A percentile compares a stretch with the other conserved stretches of the same genome.
phyloP scores from a whole-genome alignment of 1,140 invertebrate species.

The Pseudomyrmex dendroicus region DNA sequence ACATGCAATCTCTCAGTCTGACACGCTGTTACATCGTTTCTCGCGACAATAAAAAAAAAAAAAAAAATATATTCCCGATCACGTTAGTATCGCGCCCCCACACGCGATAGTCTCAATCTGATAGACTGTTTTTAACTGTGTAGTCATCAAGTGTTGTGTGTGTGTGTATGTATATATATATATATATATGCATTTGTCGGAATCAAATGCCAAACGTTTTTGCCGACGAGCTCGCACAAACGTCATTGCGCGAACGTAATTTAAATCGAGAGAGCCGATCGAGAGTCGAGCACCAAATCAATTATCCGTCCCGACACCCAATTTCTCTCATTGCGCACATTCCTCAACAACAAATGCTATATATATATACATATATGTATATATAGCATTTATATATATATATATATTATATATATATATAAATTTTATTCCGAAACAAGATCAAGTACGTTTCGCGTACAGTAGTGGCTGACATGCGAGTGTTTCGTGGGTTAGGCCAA shows the following conservation, averaged over 20 bases:
- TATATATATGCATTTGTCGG: too few relatives aligned
- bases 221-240: neutral
- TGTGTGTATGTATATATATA: too few relatives aligned
- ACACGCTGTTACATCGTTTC: slow-evolving; percentile 42
- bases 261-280: neutral
- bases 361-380: neutral
- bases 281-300: slow-evolving; percentile 26
- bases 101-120: neutral
- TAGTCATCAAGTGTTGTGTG: neutral
- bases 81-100: neutral
- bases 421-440: slow-evolving; percentile 14
- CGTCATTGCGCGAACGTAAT: too few relatives aligned
- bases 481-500: slow-evolving; percentile 29
- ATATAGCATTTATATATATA: too few relatives aligned
- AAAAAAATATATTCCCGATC: too few relatives aligned
- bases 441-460: neutral
- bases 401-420: too few relatives aligned
- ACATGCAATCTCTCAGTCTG: slow-evolving; percentile 1
- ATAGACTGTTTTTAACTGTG: slow-evolving; percentile 12
- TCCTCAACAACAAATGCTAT: neutral
- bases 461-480: slow-evolving; percentile 22
- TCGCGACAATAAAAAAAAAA: slow-evolving; percentile 43
- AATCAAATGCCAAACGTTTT: neutral
- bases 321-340: neutral
- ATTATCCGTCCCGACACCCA: neutral